These are phyloP conservation scores for Perca flavescens DNA, from an alignment of 2,113 vertebrate species.

Conservation along the genomic window DNA sequence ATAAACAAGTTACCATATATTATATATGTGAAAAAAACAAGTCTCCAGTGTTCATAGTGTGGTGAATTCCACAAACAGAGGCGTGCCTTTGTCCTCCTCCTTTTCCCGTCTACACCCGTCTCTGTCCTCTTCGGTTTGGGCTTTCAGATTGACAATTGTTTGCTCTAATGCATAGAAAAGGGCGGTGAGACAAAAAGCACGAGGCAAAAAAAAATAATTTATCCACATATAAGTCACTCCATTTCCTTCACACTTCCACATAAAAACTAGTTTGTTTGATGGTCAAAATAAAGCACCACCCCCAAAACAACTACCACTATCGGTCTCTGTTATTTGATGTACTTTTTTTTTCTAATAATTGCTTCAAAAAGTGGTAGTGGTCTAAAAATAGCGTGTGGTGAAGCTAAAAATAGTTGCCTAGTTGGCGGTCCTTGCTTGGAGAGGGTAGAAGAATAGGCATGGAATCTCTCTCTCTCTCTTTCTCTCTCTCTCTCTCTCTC, in stretches of 20 bases:
- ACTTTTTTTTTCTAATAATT: constrained; percentile 90
- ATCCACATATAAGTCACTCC: constrained; percentile 20
- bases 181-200: constrained; percentile 75
- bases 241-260: constrained; percentile 75
- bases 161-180: constrained; percentile 87
- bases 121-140: constrained; percentile 22
- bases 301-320: constrained; percentile 61
- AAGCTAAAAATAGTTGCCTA: constrained; percentile 94
- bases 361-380: constrained; percentile 91
- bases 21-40: constrained; percentile 31
- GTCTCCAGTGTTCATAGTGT: constrained; percentile 53
- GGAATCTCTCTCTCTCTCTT: constrained; percentile 81
- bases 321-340: constrained; percentile 76
- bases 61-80: constrained; percentile 80
- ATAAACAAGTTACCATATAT: neutral
- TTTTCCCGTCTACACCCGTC: constrained; percentile 37
- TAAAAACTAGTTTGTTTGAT: constrained; percentile 84
- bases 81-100: constrained; percentile 85
- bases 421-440: constrained; percentile 91
- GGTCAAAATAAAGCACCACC: constrained; percentile 80
- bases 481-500: constrained; percentile 62
- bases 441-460: constrained; percentile 96
- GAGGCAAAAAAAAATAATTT: constrained; percentile 65
- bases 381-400: constrained; percentile 96
- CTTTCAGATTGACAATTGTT: constrained; percentile 84